phyloP scores from a whole-genome alignment of 2,888 invertebrate genomes.

The Plebejus melissa region DNA sequence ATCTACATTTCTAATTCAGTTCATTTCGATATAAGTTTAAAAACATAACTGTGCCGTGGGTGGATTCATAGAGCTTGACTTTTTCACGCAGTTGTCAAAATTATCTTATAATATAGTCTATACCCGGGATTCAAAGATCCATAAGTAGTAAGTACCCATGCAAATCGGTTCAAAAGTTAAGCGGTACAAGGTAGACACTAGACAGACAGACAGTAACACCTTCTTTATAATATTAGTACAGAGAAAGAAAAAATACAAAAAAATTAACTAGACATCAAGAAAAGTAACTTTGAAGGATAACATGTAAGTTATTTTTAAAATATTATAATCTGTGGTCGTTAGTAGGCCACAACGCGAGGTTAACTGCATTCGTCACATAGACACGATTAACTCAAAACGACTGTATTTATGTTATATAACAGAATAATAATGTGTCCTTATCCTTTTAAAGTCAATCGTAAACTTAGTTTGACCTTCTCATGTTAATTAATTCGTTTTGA shows the following conservation, averaged over 20 bases:
- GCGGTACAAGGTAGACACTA: background rate
- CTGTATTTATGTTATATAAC: background rate
- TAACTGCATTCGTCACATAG: background rate
- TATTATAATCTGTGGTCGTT: background rate
- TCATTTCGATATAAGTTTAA: too few species aligned
- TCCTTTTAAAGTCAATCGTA: background rate
- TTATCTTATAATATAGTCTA: background rate
- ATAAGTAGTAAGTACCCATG: background rate
- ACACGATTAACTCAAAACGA: background rate
- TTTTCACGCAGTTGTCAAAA: background rate
- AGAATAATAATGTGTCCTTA: background rate
- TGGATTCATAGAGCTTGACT: background rate
- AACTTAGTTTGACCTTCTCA: background rate
- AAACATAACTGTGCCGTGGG: too few species aligned
- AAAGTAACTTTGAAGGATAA: background rate
- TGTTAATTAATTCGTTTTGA: background rate
- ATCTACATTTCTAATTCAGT: too few species aligned
- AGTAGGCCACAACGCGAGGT: background rate
- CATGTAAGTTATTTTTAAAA: background rate
- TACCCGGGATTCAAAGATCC: background rate
- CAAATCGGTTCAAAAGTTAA: background rate
- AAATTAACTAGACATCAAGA: background rate
- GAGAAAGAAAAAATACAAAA: too few species aligned
- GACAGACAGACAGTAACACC: background rate
- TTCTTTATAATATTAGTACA: background rate